Evolutionary conservation across 1,140 invertebrate genomes (phyloP), one percentile per base, ranked within the genome.

Genomic region (Pinna nobilis): DNA sequence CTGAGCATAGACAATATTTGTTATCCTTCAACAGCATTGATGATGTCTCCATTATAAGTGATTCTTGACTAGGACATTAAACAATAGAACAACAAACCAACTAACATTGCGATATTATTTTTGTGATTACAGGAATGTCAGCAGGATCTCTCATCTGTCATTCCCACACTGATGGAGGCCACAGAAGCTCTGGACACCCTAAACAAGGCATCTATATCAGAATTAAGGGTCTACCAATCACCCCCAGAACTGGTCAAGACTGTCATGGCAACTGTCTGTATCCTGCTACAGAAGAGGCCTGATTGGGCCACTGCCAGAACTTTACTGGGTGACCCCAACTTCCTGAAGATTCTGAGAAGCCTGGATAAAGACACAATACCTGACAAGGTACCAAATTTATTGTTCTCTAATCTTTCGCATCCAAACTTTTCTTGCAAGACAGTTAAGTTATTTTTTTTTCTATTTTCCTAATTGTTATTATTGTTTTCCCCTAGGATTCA

Each of bases 141-240:
- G 71, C 55, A 71, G 69, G 88, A 89, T 74, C 77, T 89, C 30
- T 81, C 82, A 1, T 87, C 86, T 47, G 88, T 88, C 0, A 74
- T 96, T 86, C 96, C 96, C 2, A 94, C 94, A 0, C 91, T 97
- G 78, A 92, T 95, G 74, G 93, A 93, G 28, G 95, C 96, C 0
- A 93, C 94, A 64, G 93, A 93, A 75, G 94, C 95, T 0, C 88
- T 98, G 0, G 94, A 95, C 84, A 91, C 94, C 1, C 88, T 97
- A 0, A 96, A 96, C 80, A 97, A 97, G 87, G 94, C 93, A 30
- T 95, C 97, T 77, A 95, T 98, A 33, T 95, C 95, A 82, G 96
- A 97, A 88, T 87, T 97, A 93, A 84, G 88, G 44, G 86, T 87
- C 11, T 89, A 89, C 79, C 74, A 70, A 13, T 82, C 66, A 18